Base-by-base conservation (phyloP, 1,140 invertebrate species). In the Micrasema minimum region DNA sequence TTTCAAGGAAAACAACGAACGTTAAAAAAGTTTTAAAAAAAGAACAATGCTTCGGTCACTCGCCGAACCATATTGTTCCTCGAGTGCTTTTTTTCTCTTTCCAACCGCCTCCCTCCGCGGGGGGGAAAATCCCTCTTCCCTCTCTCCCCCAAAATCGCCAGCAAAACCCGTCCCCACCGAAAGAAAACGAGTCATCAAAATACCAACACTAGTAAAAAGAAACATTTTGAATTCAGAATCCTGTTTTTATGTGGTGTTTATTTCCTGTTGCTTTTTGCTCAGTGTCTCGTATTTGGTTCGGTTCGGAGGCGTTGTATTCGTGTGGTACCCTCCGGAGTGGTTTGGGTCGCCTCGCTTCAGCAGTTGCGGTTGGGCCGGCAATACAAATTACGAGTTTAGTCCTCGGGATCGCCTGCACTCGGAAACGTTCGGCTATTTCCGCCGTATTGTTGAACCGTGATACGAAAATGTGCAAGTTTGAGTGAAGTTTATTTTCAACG, bases 371-470 rank as follows among this genome's bases (percentile, higher is more conserved):
- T 22, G 20, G 20, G 22, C 48, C 48, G 48, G 5, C 48, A 51
- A 3, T 22, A 22, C 35, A 59, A 26, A 31, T 23, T 26, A 14
- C 51, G 23, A 31, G 20, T 20, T 35, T 14, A 35, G 37, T 59
- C 26, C 26, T 7, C 35, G 55, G 55, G 55, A 41, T 59, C 55
- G 55, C 16, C 7, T 59, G 35, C 37, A 38, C 7, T 59, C 55
- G 55, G 55, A 59, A 22, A 14, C 31, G 10, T 38, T 59, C 55
- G 55, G 35, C 35, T 18, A 18, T 59, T 59, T 41, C 55, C 55
- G 55, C n/a, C 35, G 53, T 59, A 41, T 59, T 59, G 55, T 59
- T 59, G 26, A 10, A 35, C 18, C n/a, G 16, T n/a, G 43, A 46
- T n/a, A 5, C 26, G 26, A 31, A 31, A 31, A 31, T 31, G 26